Evolutionary conservation across 1,140 invertebrate genomes (phyloP).

Genomic region (Zaprionus tsacasi): DNA sequence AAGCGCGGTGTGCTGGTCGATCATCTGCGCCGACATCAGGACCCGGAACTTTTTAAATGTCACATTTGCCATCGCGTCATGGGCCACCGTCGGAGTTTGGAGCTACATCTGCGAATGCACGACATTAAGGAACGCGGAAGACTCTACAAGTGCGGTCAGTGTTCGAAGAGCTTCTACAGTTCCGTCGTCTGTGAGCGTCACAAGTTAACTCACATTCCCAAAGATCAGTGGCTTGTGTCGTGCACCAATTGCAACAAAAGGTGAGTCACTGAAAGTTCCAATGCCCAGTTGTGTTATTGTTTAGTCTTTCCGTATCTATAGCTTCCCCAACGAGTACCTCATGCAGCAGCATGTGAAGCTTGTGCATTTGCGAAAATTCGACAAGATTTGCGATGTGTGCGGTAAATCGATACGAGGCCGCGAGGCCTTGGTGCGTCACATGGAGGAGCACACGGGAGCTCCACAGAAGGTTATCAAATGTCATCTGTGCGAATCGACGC

Average conservation of each 20-base stretch:
- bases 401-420: slow-evolving; percentile 68
- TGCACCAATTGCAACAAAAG: slow-evolving; percentile 63
- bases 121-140: slow-evolving; percentile 63
- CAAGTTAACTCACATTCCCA: slow-evolving; percentile 68
- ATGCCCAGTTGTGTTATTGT: background rate
- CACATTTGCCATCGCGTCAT: slow-evolving; percentile 62
- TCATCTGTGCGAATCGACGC: slow-evolving; percentile 62
- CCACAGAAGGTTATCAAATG: slow-evolving; percentile 59
- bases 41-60: slow-evolving; percentile 70
- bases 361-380: slow-evolving; percentile 70
- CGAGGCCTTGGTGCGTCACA: slow-evolving; percentile 64
- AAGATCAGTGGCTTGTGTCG: slow-evolving; percentile 61
- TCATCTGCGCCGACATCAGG: slow-evolving; percentile 63
- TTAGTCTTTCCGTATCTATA: slow-evolving; percentile 16
- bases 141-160: slow-evolving; percentile 63
- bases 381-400: slow-evolving; percentile 79
- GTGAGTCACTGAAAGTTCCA: slow-evolving; percentile 33
- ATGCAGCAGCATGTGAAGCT: slow-evolving; percentile 73
- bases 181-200: slow-evolving; percentile 63
- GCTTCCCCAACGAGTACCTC: slow-evolving; percentile 63
- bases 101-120: slow-evolving; percentile 73
- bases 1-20: slow-evolving; percentile 67
- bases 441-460: slow-evolving; percentile 62
- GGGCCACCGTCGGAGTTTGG: slow-evolving; percentile 66
- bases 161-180: slow-evolving; percentile 68